Evolutionary conservation across 92 coral and sea anemone species (phyloP).

Genomic region (Porites lobata): DNA sequence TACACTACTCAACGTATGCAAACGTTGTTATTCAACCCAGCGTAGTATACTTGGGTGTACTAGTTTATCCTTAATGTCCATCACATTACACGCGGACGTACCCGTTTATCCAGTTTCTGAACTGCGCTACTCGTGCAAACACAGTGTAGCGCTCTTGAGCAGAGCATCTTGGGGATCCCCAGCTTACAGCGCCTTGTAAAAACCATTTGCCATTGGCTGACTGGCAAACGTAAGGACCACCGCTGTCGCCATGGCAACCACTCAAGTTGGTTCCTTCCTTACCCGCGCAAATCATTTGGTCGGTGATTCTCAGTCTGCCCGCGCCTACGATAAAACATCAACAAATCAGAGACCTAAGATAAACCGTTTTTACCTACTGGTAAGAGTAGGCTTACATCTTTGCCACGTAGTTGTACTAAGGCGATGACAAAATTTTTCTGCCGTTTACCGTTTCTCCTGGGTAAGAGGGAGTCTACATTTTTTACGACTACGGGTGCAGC

Average conservation of each 20-base stretch:
- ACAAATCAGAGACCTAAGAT: too few relatives aligned
- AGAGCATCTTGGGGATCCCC: slow-evolving; percentile 59
- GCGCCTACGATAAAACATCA: slow-evolving; percentile 20
- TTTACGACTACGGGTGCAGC: too few relatives aligned
- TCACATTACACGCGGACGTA: slow-evolving; percentile 13
- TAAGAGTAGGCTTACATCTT: too few relatives aligned
- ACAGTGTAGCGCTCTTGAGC: slow-evolving; percentile 58
- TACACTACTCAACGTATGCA: too few relatives aligned
- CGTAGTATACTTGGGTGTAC: not conserved
- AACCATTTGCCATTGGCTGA: slow-evolving; percentile 23
- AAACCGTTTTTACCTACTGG: too few relatives aligned
- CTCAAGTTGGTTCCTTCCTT: slow-evolving; percentile 44
- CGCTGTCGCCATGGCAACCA: slow-evolving; percentile 70
- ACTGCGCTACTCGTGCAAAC: slow-evolving; percentile 60
- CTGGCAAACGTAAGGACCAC: slow-evolving; percentile 66
- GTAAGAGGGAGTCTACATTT: too few relatives aligned
- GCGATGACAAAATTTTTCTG: too few relatives aligned
- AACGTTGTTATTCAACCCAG: too few relatives aligned
- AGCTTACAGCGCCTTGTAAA: slow-evolving; percentile 62
- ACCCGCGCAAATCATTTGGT: slow-evolving; percentile 76
- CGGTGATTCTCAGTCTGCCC: slow-evolving; percentile 44
- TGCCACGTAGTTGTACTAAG: too few relatives aligned
- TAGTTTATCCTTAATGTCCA: not conserved
- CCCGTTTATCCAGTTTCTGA: slow-evolving; percentile 53
- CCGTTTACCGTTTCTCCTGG: too few relatives aligned